Percentiles rank a stretch among this genome's conserved stretches.
Evolutionary conservation across 2,113 vertebrate genomes (phyloP).

Genomic region (Gnathonemus longibarbis): DNA sequence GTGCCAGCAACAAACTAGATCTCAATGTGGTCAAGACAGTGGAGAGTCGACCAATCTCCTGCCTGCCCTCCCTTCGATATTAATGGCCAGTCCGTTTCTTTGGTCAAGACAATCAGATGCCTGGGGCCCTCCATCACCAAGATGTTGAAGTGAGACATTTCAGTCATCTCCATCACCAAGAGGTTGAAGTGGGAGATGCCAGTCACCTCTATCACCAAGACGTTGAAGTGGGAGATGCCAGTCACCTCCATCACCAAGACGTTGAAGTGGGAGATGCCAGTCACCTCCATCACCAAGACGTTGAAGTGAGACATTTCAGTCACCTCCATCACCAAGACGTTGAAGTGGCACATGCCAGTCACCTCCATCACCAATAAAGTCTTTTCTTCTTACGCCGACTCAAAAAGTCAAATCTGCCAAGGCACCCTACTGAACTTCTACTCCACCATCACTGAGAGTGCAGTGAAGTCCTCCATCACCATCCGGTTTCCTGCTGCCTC

Average conservation of each 20-base stretch:
- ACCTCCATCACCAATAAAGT: neutral
- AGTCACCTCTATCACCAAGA: neutral
- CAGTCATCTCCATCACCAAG: neutral
- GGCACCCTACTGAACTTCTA: neutral
- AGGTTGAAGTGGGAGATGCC: neutral
- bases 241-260: neutral
- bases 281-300: neutral
- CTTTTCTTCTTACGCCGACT: neutral
- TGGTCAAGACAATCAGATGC: neutral
- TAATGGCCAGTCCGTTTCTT: neutral
- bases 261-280: neutral
- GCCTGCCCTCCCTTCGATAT: neutral
- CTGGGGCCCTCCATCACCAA: neutral
- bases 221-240: neutral
- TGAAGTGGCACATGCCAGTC: neutral
- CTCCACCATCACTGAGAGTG: neutral
- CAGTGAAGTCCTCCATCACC: neutral
- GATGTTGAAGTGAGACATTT: too few species aligned
- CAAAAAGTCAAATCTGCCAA: neutral
- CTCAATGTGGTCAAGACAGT: neutral
- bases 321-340: neutral
- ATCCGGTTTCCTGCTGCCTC: neutral
- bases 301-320: neutral
- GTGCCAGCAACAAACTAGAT: neutral
- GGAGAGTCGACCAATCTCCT: neutral